phyloP scores from a whole-genome alignment of 2,888 invertebrate species.

The Isotomurus palustris region DNA sequence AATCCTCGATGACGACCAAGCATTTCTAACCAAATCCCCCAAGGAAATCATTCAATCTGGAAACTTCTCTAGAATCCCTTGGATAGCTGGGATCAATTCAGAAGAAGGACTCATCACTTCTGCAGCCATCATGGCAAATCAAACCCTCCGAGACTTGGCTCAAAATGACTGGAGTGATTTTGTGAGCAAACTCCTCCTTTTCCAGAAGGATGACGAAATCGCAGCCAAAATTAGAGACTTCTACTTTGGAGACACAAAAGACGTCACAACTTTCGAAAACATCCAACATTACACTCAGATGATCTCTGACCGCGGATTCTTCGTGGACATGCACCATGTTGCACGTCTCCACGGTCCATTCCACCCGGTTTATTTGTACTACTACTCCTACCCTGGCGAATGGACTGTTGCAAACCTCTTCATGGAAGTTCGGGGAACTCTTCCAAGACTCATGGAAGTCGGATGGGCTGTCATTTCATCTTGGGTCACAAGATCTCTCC shows the following conservation, averaged over 20 bases:
- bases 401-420: slow-evolving; percentile 38
- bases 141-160: slow-evolving; percentile 28
- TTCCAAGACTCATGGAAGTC: slow-evolving; percentile 35
- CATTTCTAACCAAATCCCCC: slow-evolving; percentile 54
- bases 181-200: slow-evolving; percentile 28
- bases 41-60: slow-evolving; percentile 50
- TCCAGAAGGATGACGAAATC: slow-evolving; percentile 26
- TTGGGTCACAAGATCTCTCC: slow-evolving; percentile 29
- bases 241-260: slow-evolving; percentile 27
- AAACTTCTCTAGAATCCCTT: slow-evolving; percentile 52
- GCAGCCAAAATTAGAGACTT: slow-evolving; percentile 28
- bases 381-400: slow-evolving; percentile 35
- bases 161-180: slow-evolving; percentile 33
- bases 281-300: slow-evolving; percentile 27
- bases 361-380: slow-evolving; percentile 33
- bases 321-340: slow-evolving; percentile 30
- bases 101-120: slow-evolving; percentile 55
- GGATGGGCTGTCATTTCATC: slow-evolving; percentile 32
- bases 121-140: slow-evolving; percentile 43
- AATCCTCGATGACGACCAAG: slow-evolving; percentile 48
- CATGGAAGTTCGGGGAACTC: slow-evolving; percentile 27
- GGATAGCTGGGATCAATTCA: slow-evolving; percentile 53
- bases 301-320: slow-evolving; percentile 35
- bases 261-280: slow-evolving; percentile 33
- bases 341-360: slow-evolving; percentile 20